These are phyloP conservation scores for Rynchops niger DNA, from an alignment of 2,113 vertebrate genomes.

Conservation along the genomic window DNA sequence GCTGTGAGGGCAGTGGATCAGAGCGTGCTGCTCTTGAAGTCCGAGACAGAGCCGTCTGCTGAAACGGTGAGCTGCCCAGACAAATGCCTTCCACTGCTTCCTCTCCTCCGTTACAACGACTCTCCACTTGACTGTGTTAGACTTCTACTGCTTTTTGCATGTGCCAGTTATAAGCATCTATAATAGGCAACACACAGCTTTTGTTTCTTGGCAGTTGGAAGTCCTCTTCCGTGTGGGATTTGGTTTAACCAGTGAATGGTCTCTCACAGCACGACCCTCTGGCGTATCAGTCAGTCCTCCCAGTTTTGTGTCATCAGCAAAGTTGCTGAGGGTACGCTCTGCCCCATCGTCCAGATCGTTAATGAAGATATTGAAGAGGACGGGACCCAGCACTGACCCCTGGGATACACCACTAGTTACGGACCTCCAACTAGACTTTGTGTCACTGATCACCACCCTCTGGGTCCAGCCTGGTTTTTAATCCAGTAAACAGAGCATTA, in stretches of 20 bases:
- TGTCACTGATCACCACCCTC: background rate
- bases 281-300: background rate
- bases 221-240: background rate
- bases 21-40: constrained; percentile 77
- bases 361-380: background rate
- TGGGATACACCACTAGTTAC: background rate
- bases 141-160: background rate
- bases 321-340: background rate
- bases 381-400: background rate
- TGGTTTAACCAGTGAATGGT: background rate
- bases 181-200: background rate
- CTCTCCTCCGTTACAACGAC: background rate
- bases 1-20: constrained; percentile 84
- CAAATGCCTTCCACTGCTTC: background rate
- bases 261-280: background rate
- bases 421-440: background rate
- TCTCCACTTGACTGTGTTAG: background rate
- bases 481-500: background rate
- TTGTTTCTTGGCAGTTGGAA: background rate
- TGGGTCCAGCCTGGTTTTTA: background rate
- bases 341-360: background rate
- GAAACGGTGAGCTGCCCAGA: constrained; percentile 1
- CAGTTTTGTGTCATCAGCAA: background rate
- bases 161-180: background rate
- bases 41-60: constrained; percentile 52